Conservation (phyloP, 2,888 invertebrate species). For the Andrena flavipes region DNA sequence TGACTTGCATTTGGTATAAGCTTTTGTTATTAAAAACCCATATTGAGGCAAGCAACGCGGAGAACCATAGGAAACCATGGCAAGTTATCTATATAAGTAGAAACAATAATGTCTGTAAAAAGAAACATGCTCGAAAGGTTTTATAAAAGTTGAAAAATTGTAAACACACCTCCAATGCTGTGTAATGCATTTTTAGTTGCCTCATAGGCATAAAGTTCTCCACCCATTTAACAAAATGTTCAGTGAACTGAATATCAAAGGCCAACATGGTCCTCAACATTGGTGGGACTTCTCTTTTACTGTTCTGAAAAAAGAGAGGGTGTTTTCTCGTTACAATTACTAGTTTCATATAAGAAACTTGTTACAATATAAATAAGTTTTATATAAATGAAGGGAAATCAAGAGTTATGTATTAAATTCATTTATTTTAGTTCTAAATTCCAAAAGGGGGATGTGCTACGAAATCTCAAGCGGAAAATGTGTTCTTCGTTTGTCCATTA, state of each 20-base stretch:
- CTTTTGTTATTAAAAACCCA: slow-evolving; percentile 90
- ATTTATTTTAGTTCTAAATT: neutral
- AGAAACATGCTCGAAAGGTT: neutral
- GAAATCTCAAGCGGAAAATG: neutral
- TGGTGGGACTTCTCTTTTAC: slow-evolving; percentile 79
- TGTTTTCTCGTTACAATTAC: neutral
- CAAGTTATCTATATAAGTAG: slow-evolving; percentile 89
- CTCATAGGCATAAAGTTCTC: slow-evolving; percentile 79
- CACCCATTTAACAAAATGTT: slow-evolving; percentile 80
- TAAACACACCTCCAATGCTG: slow-evolving; percentile 85
- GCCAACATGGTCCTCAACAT: slow-evolving; percentile 78
- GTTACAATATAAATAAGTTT: too few relatives aligned
- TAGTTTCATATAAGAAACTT: too few relatives aligned
- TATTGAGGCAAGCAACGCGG: slow-evolving; percentile 91
- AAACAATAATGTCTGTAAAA: slow-evolving; percentile 1
- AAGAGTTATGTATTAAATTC: neutral
- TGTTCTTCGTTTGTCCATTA: too few relatives aligned
- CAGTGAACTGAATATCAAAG: slow-evolving; percentile 82
- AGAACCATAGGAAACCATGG: slow-evolving; percentile 95
- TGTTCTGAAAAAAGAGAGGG: slow-evolving; percentile 20
- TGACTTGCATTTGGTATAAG: slow-evolving; percentile 93
- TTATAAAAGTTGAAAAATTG: neutral
- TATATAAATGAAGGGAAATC: neutral
- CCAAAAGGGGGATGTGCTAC: neutral
- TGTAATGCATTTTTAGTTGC: slow-evolving; percentile 84